Percentiles rank a stretch among this genome's conserved stretches.
These are phyloP conservation scores for Dallia pectoralis DNA, from an alignment of 2,797 vertebrate genomes.

Conservation along the genomic window DNA sequence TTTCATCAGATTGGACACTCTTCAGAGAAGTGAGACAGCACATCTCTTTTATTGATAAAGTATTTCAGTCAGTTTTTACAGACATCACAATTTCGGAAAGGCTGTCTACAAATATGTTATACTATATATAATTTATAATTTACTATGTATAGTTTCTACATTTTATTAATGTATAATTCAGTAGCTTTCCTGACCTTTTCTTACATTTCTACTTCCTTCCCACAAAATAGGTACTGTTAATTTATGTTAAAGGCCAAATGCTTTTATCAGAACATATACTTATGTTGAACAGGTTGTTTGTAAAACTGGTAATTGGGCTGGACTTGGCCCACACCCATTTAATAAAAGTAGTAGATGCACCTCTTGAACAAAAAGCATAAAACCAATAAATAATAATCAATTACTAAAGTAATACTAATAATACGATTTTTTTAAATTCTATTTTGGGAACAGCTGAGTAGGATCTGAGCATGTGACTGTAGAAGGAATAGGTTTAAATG, in stretches of 20 bases:
- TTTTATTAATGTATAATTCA: constrained; percentile 12
- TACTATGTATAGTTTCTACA: too few species aligned
- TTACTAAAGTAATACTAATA: too few species aligned
- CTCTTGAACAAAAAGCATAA: too few species aligned
- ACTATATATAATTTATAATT: too few species aligned
- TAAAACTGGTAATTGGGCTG: background rate
- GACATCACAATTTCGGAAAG: constrained; percentile 25
- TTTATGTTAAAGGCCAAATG: background rate
- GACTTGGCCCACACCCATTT: background rate
- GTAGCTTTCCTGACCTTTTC: background rate
- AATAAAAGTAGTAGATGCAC: too few species aligned
- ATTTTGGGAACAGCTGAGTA: too few species aligned
- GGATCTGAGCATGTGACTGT: too few species aligned
- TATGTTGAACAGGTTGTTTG: background rate
- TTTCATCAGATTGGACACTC: background rate
- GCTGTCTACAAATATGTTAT: constrained; percentile 28
- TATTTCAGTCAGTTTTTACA: constrained; percentile 23
- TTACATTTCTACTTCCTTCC: background rate
- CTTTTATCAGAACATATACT: background rate
- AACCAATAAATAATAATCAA: too few species aligned
- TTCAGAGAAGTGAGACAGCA: constrained; percentile 8
- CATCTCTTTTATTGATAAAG: constrained; percentile 24
- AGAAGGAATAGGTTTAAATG: too few species aligned
- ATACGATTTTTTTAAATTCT: too few species aligned
- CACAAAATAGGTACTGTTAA: background rate